Percentiles rank a stretch among this genome's conserved stretches.
Evolutionary conservation across 2,888 invertebrate species (phyloP).

Genomic region (Miltochrista miniata): DNA sequence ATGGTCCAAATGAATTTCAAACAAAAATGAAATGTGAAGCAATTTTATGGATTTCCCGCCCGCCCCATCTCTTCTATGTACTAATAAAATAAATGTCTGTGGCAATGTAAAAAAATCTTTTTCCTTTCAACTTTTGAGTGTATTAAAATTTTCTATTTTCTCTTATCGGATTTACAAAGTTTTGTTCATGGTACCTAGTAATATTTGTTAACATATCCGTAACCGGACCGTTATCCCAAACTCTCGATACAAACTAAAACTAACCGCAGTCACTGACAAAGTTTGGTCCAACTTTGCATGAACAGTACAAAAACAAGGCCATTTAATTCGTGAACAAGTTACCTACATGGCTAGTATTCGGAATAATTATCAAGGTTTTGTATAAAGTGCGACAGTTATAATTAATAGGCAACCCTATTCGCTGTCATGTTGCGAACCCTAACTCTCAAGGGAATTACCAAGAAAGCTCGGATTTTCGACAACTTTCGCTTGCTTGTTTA

Average conservation of each 20-base stretch:
- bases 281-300: conserved; percentile 12
- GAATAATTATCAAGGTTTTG: conserved; percentile 23
- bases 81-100: no score
- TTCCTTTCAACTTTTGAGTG: background rate
- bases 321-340: conserved; percentile 29
- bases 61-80: no score
- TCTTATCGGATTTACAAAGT: background rate
- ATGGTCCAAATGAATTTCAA: no score
- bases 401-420: conserved; percentile 45
- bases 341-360: conserved; percentile 21
- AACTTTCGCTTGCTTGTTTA: conserved; percentile 23
- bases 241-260: conserved; percentile 19
- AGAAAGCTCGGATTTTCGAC: conserved; percentile 29
- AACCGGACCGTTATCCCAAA: conserved; percentile 5
- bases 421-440: conserved; percentile 45
- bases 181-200: background rate
- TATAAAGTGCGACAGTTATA: conserved; percentile 46
- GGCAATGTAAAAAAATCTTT: background rate
- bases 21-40: no score
- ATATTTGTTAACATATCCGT: conserved; percentile 11
- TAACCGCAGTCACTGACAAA: conserved; percentile 19
- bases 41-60: no score
- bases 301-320: conserved; percentile 30
- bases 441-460: conserved; percentile 37
- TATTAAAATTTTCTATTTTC: background rate